Evolutionary conservation across 2,888 invertebrate species (phyloP), one percentile per base, ranked within the genome.

Genomic region (Andrena chrysosceles): DNA sequence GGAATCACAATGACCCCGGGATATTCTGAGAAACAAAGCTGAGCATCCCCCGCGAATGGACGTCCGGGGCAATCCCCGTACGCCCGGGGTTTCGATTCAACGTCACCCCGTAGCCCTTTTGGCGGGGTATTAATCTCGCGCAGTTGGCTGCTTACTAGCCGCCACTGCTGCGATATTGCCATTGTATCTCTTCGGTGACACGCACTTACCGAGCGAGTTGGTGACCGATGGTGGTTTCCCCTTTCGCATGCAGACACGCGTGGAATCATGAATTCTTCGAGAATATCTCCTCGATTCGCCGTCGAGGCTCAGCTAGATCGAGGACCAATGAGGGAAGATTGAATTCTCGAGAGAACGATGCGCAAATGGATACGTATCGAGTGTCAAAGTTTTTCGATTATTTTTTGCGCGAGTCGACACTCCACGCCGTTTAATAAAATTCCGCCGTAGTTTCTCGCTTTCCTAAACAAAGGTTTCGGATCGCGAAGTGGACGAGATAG

Each of bases 1-100:
- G 89, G 87, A 88, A 87, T 87, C 87, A 89, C 89, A 89, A 88
- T 87, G 84, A 83, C 84, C 89, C 69, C 68, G 48, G 83, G 89
- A 83, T 85, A 89, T 85, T 82, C 87, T 78, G 85, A 81, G 85
- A 85, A 87, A 81, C 84, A 77, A 78, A 78, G 85, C 63, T 73
- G 77, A 76, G 59, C 42, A 49, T 71, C 20, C 52, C 52, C 52
- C 54, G 48, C 16, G 31, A 59, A 69, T 48, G 31, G 16, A 63
- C 74, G 31, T 29, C 42, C 52, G 56, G 69, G 33, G 33, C 59
- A 52, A 80, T 80, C 77, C 49, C 54, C 49, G 62, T 71, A 20
- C 20, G 35, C 56, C 52, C 63, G 23, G 8, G 35, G 31, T 20
- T 49, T 72, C 60, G 63, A 66, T 81, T 23, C 67, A 35, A 48